Conservation (phyloP, 1,140 invertebrate genomes). For the Lepidurus apus region DNA sequence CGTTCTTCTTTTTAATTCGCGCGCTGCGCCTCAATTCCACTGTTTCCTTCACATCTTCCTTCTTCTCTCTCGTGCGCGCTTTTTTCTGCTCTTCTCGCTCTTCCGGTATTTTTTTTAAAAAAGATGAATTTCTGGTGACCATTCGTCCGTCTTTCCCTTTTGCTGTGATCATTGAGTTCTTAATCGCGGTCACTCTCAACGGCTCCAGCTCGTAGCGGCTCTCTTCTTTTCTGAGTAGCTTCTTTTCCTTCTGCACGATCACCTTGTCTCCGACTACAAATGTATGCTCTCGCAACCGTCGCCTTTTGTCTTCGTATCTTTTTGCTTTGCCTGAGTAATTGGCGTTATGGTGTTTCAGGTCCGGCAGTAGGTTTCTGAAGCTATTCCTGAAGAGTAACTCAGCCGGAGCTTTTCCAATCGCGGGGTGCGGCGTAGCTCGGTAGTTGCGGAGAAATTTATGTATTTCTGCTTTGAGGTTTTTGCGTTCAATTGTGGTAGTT, state of each 20-base stretch:
- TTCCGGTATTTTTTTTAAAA: neutral
- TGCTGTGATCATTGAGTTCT: conserved; percentile 1
- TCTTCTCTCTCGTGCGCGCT: too few species aligned
- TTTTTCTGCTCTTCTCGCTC: too few species aligned
- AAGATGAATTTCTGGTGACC: neutral
- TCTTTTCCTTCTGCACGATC: conserved; percentile 3
- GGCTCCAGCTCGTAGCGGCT: conserved; percentile 4
- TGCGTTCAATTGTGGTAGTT: neutral
- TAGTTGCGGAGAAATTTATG: neutral
- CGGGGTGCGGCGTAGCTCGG: neutral
- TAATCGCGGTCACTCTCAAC: neutral
- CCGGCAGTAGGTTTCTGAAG: neutral
- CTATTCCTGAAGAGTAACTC: conserved; percentile 4
- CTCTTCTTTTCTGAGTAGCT: conserved; percentile 7
- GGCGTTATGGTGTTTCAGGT: neutral
- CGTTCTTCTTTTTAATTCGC: neutral
- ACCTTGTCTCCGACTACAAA: neutral
- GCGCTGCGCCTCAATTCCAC: too few species aligned
- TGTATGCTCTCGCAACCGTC: neutral
- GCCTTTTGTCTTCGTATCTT: neutral
- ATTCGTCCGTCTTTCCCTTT: neutral
- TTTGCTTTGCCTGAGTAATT: neutral
- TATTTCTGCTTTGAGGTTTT: conserved; percentile 8
- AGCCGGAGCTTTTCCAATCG: neutral
- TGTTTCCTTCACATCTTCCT: too few species aligned